phyloP scores from a whole-genome alignment of 2,888 invertebrate species.

The Drosophila limbata region DNA sequence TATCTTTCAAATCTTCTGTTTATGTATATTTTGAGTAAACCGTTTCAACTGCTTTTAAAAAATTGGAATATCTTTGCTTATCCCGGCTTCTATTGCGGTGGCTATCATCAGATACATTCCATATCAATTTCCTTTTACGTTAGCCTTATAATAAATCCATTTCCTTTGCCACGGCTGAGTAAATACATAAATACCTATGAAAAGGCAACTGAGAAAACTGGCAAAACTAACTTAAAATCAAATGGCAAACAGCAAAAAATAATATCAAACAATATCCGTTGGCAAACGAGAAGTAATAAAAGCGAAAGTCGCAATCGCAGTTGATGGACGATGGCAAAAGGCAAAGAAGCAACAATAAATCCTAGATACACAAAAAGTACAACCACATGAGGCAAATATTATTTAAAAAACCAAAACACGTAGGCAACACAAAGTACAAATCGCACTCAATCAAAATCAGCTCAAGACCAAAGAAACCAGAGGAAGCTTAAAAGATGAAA shows the following conservation, averaged over 20 bases:
- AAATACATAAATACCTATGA: constrained; percentile 46
- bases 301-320: constrained; percentile 52
- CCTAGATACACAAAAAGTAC: constrained; percentile 52
- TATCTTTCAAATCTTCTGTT: neutral
- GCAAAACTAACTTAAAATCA: constrained; percentile 51
- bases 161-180: constrained; percentile 50
- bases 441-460: constrained; percentile 80
- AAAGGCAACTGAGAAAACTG: constrained; percentile 17
- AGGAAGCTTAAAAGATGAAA: constrained; percentile 68
- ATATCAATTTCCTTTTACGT: constrained; percentile 53
- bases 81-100: constrained; percentile 13
- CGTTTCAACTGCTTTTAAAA: neutral
- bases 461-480: constrained; percentile 57
- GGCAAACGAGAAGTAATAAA: constrained; percentile 48
- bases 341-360: constrained; percentile 60
- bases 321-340: constrained; percentile 39
- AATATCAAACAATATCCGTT: constrained; percentile 74
- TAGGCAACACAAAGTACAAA: constrained; percentile 77
- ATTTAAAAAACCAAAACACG: constrained; percentile 79
- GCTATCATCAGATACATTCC: constrained; percentile 21
- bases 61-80: neutral
- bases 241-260: constrained; percentile 70
- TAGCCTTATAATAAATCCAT: constrained; percentile 51
- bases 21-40: neutral
- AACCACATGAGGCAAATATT: constrained; percentile 72